phyloP scores from a whole-genome alignment of 2,888 invertebrate species.

The Habrosyne pyritoides region DNA sequence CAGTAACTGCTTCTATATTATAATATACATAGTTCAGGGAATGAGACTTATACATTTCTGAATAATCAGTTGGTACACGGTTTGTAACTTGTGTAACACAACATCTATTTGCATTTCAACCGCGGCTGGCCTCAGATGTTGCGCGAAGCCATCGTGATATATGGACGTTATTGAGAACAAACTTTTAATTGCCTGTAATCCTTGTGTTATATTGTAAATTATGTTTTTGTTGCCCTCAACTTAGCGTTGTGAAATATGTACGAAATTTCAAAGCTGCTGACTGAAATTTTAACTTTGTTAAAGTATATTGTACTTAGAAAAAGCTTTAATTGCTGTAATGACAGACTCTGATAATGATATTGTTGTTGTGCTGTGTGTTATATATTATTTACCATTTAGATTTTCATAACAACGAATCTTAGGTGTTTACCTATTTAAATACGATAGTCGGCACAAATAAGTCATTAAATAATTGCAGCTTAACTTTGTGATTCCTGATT shows the following conservation, averaged over 20 bases:
- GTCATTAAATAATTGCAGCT: too few relatives aligned
- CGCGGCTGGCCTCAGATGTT: constrained; percentile 67
- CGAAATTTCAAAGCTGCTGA: constrained; percentile 13
- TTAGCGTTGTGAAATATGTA: constrained; percentile 25
- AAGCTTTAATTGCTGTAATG: background rate
- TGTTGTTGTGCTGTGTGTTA: too few relatives aligned
- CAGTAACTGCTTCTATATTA: background rate
- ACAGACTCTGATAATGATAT: too few relatives aligned
- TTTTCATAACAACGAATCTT: too few relatives aligned
- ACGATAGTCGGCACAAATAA: too few relatives aligned
- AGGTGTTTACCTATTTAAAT: too few relatives aligned
- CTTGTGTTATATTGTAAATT: constrained; percentile 58
- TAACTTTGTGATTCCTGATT: too few relatives aligned
- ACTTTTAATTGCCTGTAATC: constrained; percentile 78
- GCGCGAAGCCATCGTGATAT: constrained; percentile 62
- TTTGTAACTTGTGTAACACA: constrained; percentile 38
- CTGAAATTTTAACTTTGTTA: constrained; percentile 12
- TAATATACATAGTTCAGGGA: background rate
- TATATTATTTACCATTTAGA: too few relatives aligned
- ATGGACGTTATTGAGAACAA: constrained; percentile 71
- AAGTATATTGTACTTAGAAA: background rate
- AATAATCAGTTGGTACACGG: constrained; percentile 12
- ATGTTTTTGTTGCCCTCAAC: constrained; percentile 33
- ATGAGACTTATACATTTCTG: constrained; percentile 8
- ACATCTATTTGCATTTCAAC: constrained; percentile 61